Percentiles rank a stretch among this genome's conserved stretches.
These are phyloP conservation scores for Diplodus puntazzo DNA, from an alignment of 2,797 vertebrate genomes.

Conservation along the genomic window DNA sequence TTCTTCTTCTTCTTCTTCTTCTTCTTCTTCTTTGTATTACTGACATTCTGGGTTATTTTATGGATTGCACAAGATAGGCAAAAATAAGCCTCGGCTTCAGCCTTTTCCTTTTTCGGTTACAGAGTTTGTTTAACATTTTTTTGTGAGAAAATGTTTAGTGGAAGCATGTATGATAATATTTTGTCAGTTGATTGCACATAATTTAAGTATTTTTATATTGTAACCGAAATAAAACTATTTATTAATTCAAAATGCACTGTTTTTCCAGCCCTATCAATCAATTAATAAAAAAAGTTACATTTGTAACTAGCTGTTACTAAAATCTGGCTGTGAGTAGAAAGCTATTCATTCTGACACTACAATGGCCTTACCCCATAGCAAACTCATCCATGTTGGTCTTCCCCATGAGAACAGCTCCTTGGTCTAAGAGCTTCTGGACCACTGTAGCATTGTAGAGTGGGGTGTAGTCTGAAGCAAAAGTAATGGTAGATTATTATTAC, in stretches of 20 bases:
- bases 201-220: too few relatives aligned
- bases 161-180: too few relatives aligned
- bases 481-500: not conserved
- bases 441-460: slow-evolving; percentile 96
- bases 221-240: too few relatives aligned
- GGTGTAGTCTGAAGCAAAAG: slow-evolving; percentile 86
- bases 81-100: too few relatives aligned
- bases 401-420: slow-evolving; percentile 94
- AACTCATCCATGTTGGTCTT: slow-evolving; percentile 99
- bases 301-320: not conserved
- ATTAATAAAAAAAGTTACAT: not conserved
- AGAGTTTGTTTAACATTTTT: too few relatives aligned
- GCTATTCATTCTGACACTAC: not conserved
- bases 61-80: too few relatives aligned
- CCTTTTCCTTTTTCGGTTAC: too few relatives aligned
- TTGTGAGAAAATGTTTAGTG: too few relatives aligned
- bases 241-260: not conserved
- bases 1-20: too few relatives aligned
- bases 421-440: slow-evolving; percentile 94
- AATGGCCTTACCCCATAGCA: slow-evolving; percentile 94
- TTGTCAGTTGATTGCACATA: too few relatives aligned
- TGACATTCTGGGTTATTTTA: too few relatives aligned
- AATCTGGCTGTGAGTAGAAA: not conserved
- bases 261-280: not conserved
- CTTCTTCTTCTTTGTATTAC: too few relatives aligned